Evolutionary conservation across 1,140 invertebrate genomes (phyloP).

Genomic region (Diabrotica undecimpunctata): DNA sequence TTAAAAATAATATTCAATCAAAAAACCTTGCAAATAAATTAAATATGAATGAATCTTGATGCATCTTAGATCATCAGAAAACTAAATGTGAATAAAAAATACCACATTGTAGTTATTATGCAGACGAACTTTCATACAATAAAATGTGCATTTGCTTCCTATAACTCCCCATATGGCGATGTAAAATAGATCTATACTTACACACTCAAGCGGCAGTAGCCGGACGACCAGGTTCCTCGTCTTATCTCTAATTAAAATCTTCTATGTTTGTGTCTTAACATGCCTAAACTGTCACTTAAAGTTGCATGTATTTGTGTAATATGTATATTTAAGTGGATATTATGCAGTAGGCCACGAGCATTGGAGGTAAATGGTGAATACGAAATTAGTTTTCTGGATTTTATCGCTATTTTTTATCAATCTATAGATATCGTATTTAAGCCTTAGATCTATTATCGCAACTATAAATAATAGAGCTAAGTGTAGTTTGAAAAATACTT

Average conservation of each 20-base stretch:
- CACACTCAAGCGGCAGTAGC: slow-evolving; percentile 14
- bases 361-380: slow-evolving; percentile 28
- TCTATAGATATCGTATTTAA: slow-evolving; percentile 21
- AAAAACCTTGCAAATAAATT: too few relatives aligned
- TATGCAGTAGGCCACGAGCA: slow-evolving; percentile 33
- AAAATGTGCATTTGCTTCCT: not conserved
- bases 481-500: not conserved
- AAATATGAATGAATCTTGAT: too few relatives aligned
- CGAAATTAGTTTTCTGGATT: slow-evolving; percentile 24
- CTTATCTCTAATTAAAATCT: slow-evolving; percentile 36
- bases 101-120: not conserved
- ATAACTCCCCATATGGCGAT: slow-evolving; percentile 7
- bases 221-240: slow-evolving; percentile 19
- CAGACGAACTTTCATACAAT: not conserved
- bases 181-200: slow-evolving; percentile 10
- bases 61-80: too few relatives aligned
- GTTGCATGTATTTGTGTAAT: slow-evolving; percentile 34
- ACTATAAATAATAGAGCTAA: not conserved
- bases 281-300: slow-evolving; percentile 34
- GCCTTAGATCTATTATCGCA: slow-evolving; percentile 13
- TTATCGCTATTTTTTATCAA: slow-evolving; percentile 19
- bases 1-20: too few relatives aligned
- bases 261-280: slow-evolving; percentile 32
- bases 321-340: slow-evolving; percentile 34
- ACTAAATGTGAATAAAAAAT: too few relatives aligned